phyloP scores from a whole-genome alignment of 2,888 invertebrate species.

The Eubasilissa splendida region DNA sequence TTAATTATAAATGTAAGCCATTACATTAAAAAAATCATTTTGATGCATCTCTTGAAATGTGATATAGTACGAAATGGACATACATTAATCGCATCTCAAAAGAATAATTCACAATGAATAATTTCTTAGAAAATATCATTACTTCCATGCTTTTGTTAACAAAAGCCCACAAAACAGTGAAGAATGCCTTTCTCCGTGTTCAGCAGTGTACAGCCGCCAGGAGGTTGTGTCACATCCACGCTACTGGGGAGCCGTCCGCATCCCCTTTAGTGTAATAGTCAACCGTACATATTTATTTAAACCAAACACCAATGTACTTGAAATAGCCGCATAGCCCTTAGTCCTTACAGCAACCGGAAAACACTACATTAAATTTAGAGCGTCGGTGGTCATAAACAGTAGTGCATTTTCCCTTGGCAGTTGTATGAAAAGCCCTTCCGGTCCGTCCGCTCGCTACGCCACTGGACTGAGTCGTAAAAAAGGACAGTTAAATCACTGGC shows the following conservation, averaged over 20 bases:
- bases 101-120: no score
- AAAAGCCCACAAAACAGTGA: slow-evolving; percentile 7
- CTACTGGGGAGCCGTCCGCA: not conserved
- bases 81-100: no score
- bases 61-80: no score
- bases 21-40: no score
- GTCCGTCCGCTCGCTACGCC: slow-evolving; percentile 14
- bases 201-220: no score
- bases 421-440: slow-evolving; percentile 52
- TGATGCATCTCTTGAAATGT: no score
- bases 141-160: not conserved
- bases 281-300: slow-evolving; percentile 12
- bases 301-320: slow-evolving; percentile 9
- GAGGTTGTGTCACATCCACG: not conserved
- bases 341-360: slow-evolving; percentile 47
- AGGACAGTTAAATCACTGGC: slow-evolving; percentile 19
- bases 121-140: no score
- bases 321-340: slow-evolving; percentile 21
- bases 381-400: slow-evolving; percentile 51
- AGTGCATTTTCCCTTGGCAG: slow-evolving; percentile 48
- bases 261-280: not conserved
- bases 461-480: slow-evolving; percentile 8
- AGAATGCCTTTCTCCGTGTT: slow-evolving; percentile 9
- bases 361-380: slow-evolving; percentile 55
- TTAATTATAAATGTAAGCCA: no score